These are phyloP conservation scores for Tor tambroides DNA, from an alignment of 2,113 vertebrate species.

Conservation along the genomic window DNA sequence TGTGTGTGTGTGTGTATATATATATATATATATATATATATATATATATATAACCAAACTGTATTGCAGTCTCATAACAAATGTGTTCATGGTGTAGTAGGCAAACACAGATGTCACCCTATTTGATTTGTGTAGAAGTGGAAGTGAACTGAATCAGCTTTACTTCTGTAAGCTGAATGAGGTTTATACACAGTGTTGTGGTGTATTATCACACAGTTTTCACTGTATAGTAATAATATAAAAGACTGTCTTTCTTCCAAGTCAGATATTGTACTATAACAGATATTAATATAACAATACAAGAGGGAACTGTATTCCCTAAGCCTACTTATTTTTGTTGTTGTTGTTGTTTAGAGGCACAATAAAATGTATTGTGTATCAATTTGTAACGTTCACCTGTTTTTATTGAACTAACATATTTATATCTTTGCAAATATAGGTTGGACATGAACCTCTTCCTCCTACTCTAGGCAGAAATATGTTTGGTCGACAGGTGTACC, in stretches of 20 bases:
- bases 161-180: not conserved
- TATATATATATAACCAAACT: too few species aligned
- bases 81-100: too few species aligned
- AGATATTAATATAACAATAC: not conserved
- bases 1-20: too few species aligned
- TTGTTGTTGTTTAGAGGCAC: not conserved
- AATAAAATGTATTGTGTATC: not conserved
- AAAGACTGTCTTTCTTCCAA: not conserved
- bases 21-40: too few species aligned
- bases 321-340: not conserved
- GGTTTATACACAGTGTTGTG: not conserved
- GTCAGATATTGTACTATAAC: not conserved
- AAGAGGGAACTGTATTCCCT: not conserved
- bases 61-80: too few species aligned
- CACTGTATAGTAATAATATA: not conserved
- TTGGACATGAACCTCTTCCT: conserved; percentile 92
- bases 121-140: not conserved
- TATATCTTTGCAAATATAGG: conserved; percentile 67
- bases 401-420: not conserved
- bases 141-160: not conserved
- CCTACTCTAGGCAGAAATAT: conserved; percentile 89
- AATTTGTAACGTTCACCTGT: not conserved
- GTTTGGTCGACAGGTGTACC: conserved; percentile 91
- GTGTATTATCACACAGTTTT: not conserved
- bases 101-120: too few species aligned